Base-by-base conservation (phyloP, 2,113 vertebrate genomes). In the Zosterops borbonicus region DNA sequence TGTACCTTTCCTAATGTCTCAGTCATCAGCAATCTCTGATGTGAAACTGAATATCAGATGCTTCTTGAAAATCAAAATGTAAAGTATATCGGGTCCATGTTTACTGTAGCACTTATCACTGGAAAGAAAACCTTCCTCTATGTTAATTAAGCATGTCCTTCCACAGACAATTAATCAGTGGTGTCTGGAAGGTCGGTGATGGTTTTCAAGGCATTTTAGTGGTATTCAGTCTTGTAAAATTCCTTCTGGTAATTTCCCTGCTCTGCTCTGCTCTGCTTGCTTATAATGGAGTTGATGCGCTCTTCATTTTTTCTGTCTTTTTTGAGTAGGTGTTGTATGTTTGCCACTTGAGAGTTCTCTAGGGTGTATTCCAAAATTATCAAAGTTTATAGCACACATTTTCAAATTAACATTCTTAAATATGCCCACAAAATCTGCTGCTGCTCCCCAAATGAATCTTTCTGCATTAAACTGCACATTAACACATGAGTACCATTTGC, bases 341-440 rank as follows among this genome's bases (percentile, higher is more conserved):
- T 96, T 96, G 92, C 78, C 64, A 52, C 88, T 93, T 93, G 63
- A 75, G 44, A 75, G 31, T 86, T 93, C 79, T 92, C 80, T 70
- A 29, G 90, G 47, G 79, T 90, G 68, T 93, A 13, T 94, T 97
- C 76, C 29, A 60, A 95, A 96, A 89, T 90, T 78, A 88, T 67
- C 79, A 53, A 95, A 92, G 68, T 94, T 97, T 94, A 90, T 78
- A 74, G 73, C 76, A 92, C 85, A 89, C 85, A 81, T 94, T 96
- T 96, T 94, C 88, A 94, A 92, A 97, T 96, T 94, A 97, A 67
- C 71, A 53, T 96, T 80, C 85, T 93, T 95, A 97, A 95, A 93
- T 92, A 95, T 90, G 71, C 68, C 88, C 85, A 93, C 82, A 92
- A 92, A 97, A 96, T 94, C 92, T 86, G 79, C 74, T 93, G 75